Evolutionary conservation across 2,797 vertebrate genomes (phyloP).

Genomic region (Pangasius larnaudii): DNA sequence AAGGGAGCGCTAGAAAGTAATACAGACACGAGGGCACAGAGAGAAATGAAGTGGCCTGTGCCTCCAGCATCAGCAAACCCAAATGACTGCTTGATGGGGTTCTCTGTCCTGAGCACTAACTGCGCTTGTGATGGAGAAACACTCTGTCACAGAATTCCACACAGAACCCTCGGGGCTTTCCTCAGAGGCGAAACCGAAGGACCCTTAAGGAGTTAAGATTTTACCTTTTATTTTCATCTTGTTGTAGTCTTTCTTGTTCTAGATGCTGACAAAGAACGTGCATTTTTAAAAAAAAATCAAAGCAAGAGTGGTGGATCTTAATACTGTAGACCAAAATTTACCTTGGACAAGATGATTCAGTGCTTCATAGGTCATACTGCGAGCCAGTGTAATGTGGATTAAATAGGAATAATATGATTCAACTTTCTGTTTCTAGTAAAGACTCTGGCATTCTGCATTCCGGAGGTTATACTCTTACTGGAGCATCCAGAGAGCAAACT

Average conservation of each 20-base stretch:
- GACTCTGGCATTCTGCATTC: not conserved
- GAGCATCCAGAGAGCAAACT: too few relatives aligned
- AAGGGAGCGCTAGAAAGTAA: not conserved
- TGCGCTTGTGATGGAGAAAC: not conserved
- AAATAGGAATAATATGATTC: not conserved
- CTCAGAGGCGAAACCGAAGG: not conserved
- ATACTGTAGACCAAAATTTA: not conserved
- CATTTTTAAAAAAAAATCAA: not conserved
- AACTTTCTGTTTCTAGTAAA: not conserved
- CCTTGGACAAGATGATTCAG: not conserved
- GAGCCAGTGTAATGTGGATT: not conserved
- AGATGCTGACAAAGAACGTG: not conserved
- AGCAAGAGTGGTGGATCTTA: not conserved
- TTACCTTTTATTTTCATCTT: not conserved
- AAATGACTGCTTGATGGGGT: not conserved
- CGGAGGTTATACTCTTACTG: too few relatives aligned
- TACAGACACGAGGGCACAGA: not conserved
- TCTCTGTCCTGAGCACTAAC: not conserved
- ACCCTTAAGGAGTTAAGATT: not conserved
- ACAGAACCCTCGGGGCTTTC: not conserved
- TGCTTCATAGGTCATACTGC: not conserved
- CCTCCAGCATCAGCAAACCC: not conserved
- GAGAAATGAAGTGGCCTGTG: not conserved
- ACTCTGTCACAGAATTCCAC: not conserved
- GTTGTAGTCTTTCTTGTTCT: not conserved